Base-by-base conservation (phyloP, 2,113 vertebrate species). In the Crypturellus undulatus region DNA sequence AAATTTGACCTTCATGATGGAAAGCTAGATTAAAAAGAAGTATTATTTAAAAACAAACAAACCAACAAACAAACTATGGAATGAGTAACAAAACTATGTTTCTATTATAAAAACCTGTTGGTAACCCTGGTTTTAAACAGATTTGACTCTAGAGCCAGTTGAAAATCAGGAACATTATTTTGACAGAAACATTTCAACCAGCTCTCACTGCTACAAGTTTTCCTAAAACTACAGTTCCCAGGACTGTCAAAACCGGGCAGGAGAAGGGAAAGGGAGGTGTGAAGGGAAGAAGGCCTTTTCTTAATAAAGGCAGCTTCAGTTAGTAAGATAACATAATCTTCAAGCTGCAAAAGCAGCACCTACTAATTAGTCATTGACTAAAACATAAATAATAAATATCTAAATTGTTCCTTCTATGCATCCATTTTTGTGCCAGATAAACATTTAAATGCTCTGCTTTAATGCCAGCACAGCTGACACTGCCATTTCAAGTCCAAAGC, bases 361-460 rank as follows among this genome's bases (percentile, higher is more conserved):
- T 98, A 98, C 98, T 98, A 97, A 99, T 99, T 99, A 99, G 99
- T 99, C 99, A 99, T 98, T 98, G 99, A 99, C 99, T 99, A 99
- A 99, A 99, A 98, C 98, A 98, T 98, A 99, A 98, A 99, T 99
- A 99, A 99, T 99, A 99, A 99, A 99, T 99, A 99, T 94, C 96
- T 97, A 98, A 98, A 95, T 87, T 91, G 77, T 97, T 96, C 95
- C 93, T 97, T 96, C 97, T 97, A 97, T 93, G 94, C 93, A 96
- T 97, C 94, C 94, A 86, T 93, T 96, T 72, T 82, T 69, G 84
- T 93, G 88, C 96, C 96, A 96, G 93, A 84, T 72, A 78, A 96
- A 95, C 93, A 54, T 84, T 93, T 97, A 96, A 94, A 96, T 93
- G 95, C 95, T 95, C 96, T 92, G 90, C 79, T 89, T 85, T 93